These are phyloP conservation scores for Synanthedon andrenaeformis DNA, from an alignment of 2,888 invertebrate species.

Conservation along the genomic window DNA sequence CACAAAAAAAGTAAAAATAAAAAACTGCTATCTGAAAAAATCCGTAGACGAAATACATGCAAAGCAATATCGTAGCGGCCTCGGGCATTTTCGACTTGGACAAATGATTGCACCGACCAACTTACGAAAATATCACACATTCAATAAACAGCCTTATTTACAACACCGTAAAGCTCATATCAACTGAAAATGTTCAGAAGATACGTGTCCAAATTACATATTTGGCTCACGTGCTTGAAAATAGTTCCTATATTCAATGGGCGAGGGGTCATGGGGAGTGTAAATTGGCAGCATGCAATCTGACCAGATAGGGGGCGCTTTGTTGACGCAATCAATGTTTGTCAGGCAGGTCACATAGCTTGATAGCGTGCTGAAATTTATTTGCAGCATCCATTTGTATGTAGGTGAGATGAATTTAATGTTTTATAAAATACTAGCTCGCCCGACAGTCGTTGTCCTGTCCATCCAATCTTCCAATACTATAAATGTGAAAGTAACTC, in stretches of 20 bases:
- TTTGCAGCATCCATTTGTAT: neutral
- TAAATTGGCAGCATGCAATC: conserved; percentile 2
- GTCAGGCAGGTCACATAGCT: conserved; percentile 1
- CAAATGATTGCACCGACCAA: conserved; percentile 17
- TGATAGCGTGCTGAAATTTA: neutral
- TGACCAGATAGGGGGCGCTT: conserved; percentile 9
- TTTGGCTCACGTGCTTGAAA: neutral
- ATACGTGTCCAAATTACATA: neutral
- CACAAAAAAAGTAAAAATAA: neutral
- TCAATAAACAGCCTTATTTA: neutral
- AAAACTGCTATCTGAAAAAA: conserved; percentile 1
- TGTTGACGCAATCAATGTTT: conserved; percentile 21
- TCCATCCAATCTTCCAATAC: no score
- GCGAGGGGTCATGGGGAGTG: neutral
- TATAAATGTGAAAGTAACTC: no score
- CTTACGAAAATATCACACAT: conserved; percentile 7
- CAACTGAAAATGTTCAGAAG: neutral
- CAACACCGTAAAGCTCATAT: neutral
- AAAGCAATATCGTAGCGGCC: conserved; percentile 41
- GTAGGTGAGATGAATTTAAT: neutral
- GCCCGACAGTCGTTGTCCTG: no score
- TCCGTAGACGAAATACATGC: conserved; percentile 34
- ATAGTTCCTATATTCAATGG: neutral
- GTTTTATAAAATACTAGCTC: conserved; percentile 1
- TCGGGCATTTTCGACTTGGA: conserved; percentile 29